Evolutionary conservation across 1,140 invertebrate species (phyloP).

Genomic region (Drosophila littoralis): DNA sequence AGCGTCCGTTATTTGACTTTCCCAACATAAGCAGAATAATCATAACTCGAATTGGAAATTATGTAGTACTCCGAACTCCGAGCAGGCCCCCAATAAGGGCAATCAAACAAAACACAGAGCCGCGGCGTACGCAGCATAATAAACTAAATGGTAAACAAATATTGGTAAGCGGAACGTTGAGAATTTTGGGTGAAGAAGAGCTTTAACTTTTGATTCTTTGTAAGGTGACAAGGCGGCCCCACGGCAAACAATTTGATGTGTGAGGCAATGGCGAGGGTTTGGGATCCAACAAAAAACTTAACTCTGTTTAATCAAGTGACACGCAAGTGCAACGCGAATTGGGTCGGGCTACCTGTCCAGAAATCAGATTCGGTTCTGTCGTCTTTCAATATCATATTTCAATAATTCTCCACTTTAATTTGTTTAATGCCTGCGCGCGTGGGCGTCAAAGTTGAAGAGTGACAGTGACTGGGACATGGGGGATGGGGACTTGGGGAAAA

Average conservation of each 20-base stretch:
- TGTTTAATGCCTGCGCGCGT: conserved; percentile 61
- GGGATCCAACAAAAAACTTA: not conserved
- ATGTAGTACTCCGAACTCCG: conserved; percentile 13
- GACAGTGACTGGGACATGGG: not conserved
- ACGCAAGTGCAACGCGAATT: conserved; percentile 68
- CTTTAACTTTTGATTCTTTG: conserved; percentile 29
- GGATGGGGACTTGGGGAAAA: conserved; percentile 3
- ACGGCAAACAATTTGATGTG: conserved; percentile 40
- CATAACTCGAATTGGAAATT: conserved; percentile 78
- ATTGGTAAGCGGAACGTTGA: conserved; percentile 44
- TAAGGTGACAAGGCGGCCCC: conserved; percentile 24
- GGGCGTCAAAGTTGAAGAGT: conserved; percentile 38
- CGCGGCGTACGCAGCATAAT: conserved; percentile 70
- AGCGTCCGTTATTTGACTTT: conserved; percentile 73
- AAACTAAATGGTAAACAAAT: conserved; percentile 81
- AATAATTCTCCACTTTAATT: conserved; percentile 68
- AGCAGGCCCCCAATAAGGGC: conserved; percentile 67
- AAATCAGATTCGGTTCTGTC: not conserved
- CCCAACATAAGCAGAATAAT: conserved; percentile 76
- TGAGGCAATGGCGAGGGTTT: not conserved
- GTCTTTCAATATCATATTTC: conserved; percentile 59
- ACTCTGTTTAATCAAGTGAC: conserved; percentile 57
- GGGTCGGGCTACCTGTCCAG: conserved; percentile 55
- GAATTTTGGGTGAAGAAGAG: conserved; percentile 18
- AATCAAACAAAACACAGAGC: conserved; percentile 69